phyloP scores from a whole-genome alignment of 2,888 invertebrate species.

The Lypha dubia region DNA sequence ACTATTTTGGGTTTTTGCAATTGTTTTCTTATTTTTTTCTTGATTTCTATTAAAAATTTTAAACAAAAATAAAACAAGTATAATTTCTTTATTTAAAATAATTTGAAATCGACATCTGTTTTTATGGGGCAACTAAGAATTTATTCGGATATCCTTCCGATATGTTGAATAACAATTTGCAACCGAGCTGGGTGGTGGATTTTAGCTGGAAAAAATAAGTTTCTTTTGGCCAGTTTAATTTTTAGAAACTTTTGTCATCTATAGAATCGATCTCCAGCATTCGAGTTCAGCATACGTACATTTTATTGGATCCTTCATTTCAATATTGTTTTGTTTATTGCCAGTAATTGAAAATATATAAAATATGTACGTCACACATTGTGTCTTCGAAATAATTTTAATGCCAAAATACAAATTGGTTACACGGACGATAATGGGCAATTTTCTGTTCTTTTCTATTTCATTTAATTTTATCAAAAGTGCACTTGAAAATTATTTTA shows the following conservation, averaged over 20 bases:
- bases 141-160: neutral
- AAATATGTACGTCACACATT: conserved; percentile 40
- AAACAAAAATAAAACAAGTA: conserved; percentile 42
- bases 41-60: conserved; percentile 42
- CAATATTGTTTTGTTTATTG: neutral
- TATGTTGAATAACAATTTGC: neutral
- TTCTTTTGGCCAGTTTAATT: too few relatives aligned
- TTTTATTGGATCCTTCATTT: neutral
- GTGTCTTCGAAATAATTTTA: conserved; percentile 2
- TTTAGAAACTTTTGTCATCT: too few relatives aligned
- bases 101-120: conserved; percentile 26
- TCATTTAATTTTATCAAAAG: conserved; percentile 3
- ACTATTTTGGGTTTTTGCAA: conserved; percentile 13
- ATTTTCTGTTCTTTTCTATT: conserved; percentile 10
- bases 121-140: conserved; percentile 18
- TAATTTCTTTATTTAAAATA: neutral
- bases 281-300: too few relatives aligned
- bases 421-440: neutral
- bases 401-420: conserved; percentile 17
- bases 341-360: conserved; percentile 32
- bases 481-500: conserved; percentile 38
- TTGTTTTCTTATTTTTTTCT: conserved; percentile 2
- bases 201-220: too few relatives aligned
- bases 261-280: too few relatives aligned
- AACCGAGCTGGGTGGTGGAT: too few relatives aligned